Evolutionary conservation across 2,797 vertebrate genomes (phyloP), one percentile per base, ranked within the genome.

Genomic region (Cichlasoma orientale): DNA sequence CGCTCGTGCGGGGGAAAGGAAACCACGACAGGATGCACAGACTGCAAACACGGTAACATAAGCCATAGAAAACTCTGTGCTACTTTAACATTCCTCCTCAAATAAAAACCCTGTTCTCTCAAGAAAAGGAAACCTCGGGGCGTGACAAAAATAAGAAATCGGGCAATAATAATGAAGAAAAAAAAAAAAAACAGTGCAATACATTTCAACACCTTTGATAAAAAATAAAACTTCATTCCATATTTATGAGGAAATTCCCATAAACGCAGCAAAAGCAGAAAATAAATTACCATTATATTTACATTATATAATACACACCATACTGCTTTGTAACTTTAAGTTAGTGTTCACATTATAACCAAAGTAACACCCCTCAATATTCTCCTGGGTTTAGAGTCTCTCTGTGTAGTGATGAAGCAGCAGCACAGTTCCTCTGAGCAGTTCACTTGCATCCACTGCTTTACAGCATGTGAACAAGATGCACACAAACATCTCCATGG

Each of bases 241-340:
- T 87, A 89, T 89, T 83, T 81, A 84, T 86, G 86, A 87, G 88
- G 41, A 88, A 88, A 89, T 84, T 87, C 89, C 83, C 89, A 89
- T 83, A 90, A 90, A 92, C 1, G 81, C 86, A 90, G 89, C 86
- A 89, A 92, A 63, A 91, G 91, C 91, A 89, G 81, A 90, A 92
- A 92, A 93, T 90, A 93, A 93, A 93, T 94, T 86, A 93, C 75
- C 78, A 72, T 87, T 75, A 84, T 93, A 93, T 94, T 89, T 93
- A 94, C 92, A 94, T 90, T 74, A 77, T 85, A 89, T 78, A 91
- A 91, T 90, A 61, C 89, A 92, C 84, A 89, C 55, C 33, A 61
- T 79, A 86, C 88, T 89, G 88, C 84, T 77, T 75, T 79, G 56
- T 82, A 63, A 78, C 61, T 78, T 75, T 38, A 83, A 82, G 82